Conservation (phyloP, 2,113 vertebrate genomes). For the Centropus unirufus region DNA sequence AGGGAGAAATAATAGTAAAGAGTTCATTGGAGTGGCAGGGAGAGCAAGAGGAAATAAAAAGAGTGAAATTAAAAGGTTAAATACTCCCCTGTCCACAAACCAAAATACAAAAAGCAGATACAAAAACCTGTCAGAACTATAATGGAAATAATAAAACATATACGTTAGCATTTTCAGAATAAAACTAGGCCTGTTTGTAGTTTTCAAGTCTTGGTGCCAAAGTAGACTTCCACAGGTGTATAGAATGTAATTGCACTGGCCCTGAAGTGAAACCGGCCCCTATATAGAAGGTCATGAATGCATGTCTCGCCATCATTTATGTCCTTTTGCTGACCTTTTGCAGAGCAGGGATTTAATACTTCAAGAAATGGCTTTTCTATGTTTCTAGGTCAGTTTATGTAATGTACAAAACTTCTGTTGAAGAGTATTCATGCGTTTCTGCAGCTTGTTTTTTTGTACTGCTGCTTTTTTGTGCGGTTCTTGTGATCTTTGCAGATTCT, state of each 20-base stretch:
- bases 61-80: background rate
- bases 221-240: background rate
- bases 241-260: background rate
- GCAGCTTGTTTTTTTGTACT: background rate
- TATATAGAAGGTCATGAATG: background rate
- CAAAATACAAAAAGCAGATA: background rate
- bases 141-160: background rate
- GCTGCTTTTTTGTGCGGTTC: background rate
- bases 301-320: background rate
- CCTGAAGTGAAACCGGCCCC: background rate
- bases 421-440: background rate
- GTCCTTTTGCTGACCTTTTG: background rate
- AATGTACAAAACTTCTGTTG: background rate
- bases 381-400: constrained; percentile 36
- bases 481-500: background rate
- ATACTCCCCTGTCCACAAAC: background rate
- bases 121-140: background rate
- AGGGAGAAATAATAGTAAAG: background rate
- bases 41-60: background rate
- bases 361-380: background rate
- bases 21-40: background rate
- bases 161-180: background rate
- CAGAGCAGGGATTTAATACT: background rate
- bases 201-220: background rate
- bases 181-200: background rate